Conservation (phyloP, 2,888 invertebrate species). For the Tethea ocularis region DNA sequence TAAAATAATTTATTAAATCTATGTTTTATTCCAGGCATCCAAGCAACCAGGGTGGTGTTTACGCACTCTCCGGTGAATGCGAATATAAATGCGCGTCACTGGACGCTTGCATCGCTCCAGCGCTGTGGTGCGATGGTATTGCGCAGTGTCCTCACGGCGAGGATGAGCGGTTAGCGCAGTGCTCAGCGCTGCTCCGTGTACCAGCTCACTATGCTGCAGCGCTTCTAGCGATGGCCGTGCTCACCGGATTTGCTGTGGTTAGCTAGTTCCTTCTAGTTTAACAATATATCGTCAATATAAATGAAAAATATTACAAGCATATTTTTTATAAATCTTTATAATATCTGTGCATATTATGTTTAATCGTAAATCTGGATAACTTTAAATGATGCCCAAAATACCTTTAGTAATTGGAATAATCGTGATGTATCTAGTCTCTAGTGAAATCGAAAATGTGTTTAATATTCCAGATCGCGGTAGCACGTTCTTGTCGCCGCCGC, state of each 20-base stretch:
- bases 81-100: conserved; percentile 90
- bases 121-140: conserved; percentile 92
- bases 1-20: neutral
- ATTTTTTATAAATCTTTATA: too few species aligned
- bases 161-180: conserved; percentile 91
- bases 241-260: conserved; percentile 80
- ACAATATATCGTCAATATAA: too few species aligned
- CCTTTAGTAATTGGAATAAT: too few species aligned
- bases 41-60: conserved; percentile 79
- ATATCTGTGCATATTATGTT: too few species aligned
- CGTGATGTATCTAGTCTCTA: too few species aligned
- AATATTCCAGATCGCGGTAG: conserved; percentile 58
- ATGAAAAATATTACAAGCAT: too few species aligned
- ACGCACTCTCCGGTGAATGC: conserved; percentile 88
- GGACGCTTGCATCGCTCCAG: conserved; percentile 91
- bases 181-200: conserved; percentile 89
- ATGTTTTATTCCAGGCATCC: conserved; percentile 70
- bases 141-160: conserved; percentile 91
- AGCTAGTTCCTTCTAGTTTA: conserved; percentile 27
- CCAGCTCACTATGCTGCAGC: conserved; percentile 89
- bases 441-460: conserved; percentile 9
- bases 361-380: too few species aligned
- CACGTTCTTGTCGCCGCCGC: conserved; percentile 86
- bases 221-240: conserved; percentile 77
- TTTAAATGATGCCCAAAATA: too few species aligned